A percentile compares a stretch with the other conserved stretches of the same genome.
Conservation (phyloP, 2,888 invertebrate species). For the Bugula neritina region DNA sequence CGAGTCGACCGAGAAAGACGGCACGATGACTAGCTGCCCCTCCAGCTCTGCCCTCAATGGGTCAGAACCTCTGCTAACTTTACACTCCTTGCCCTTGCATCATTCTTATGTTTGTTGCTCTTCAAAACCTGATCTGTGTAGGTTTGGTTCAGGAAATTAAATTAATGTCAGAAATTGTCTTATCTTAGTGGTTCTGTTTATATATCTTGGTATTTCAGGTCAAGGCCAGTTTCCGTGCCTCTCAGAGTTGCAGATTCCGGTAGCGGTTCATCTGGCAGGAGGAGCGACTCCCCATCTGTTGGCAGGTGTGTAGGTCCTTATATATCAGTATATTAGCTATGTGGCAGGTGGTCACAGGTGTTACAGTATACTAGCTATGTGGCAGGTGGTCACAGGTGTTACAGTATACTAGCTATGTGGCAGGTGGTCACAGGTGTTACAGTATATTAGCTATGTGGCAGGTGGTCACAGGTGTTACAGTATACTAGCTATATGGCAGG, state of each 20-base stretch:
- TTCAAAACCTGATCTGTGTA: too few species aligned
- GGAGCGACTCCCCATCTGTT: background rate
- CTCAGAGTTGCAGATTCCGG: too few species aligned
- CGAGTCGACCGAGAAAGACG: slow-evolving; percentile 33
- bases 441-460: too few species aligned
- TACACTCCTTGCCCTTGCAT: too few species aligned
- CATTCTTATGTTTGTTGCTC: too few species aligned
- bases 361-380: slow-evolving; percentile 38
- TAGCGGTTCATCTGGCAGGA: background rate
- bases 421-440: slow-evolving; percentile 65
- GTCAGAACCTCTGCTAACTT: background rate
- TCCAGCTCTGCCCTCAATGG: background rate
- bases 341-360: background rate
- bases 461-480: slow-evolving; percentile 59
- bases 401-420: slow-evolving; percentile 53
- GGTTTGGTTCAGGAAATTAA: too few species aligned
- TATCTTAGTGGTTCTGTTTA: too few species aligned
- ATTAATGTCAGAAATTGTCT: too few species aligned
- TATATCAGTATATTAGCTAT: too few species aligned
- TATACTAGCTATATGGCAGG: too few species aligned
- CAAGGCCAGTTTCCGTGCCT: too few species aligned
- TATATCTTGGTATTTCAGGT: too few species aligned
- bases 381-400: slow-evolving; percentile 64
- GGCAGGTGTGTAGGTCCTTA: background rate
- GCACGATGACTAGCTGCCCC: slow-evolving; percentile 1